Conservation (phyloP, 1,140 invertebrate genomes). For the Glossosoma conforme region DNA sequence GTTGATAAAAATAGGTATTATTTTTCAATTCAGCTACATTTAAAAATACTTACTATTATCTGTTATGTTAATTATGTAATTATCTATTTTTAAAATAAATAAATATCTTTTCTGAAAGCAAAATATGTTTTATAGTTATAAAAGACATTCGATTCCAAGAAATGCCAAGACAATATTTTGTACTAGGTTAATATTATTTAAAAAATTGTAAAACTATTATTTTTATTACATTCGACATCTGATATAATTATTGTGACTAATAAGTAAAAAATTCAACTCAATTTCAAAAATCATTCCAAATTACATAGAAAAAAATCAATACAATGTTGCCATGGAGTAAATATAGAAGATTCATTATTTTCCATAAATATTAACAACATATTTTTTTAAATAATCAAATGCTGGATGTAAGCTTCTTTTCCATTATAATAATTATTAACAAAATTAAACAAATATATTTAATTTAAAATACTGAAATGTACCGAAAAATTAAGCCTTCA, state of each 20-base stretch:
- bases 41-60: background rate
- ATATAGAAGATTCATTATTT: no score
- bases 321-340: no score
- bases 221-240: background rate
- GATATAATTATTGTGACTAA: background rate
- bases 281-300: background rate
- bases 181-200: background rate
- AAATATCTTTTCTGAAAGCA: constrained; percentile 6
- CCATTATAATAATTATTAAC: no score
- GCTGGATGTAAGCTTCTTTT: no score
- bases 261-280: background rate
- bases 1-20: no score
- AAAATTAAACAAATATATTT: no score
- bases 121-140: constrained; percentile 11
- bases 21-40: background rate
- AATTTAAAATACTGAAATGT: no score
- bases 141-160: background rate
- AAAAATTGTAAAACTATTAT: background rate
- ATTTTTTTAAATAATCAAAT: no score
- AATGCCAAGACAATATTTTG: background rate
- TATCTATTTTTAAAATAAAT: constrained; percentile 2
- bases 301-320: background rate
- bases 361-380: no score
- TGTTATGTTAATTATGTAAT: background rate
- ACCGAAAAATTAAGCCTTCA: no score